Evolutionary conservation across 1,140 invertebrate species (phyloP), one percentile per base, ranked within the genome.

Genomic region (Meloidogyne floridensis): DNA sequence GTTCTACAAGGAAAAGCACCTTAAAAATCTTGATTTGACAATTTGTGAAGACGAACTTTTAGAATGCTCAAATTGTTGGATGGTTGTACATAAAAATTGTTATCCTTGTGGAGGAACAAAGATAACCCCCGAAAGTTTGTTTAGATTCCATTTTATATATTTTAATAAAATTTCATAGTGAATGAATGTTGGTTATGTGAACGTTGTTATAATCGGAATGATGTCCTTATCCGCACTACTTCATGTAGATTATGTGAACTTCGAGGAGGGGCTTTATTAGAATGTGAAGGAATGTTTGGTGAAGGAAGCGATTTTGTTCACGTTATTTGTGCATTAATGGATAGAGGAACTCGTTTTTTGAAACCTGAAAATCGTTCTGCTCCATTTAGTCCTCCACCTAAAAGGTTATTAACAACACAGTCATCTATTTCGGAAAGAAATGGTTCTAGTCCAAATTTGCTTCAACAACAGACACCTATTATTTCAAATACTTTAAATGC

Each of bases 261-360:
- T 32, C 82, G 82, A 11, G 80, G 82, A 47, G 82, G 82, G 10
- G 82, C 82, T 11, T 71, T 83, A 51, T n/a, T 85, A 10, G 73
- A 83, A 4, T 65, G 59, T 65, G 71, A 15, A 13, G 15, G 80
- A 10, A 42, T 20, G 5, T 47, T 81, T 53, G 42, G 69, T 59
- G 54, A 11, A n/a, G 32, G 59, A 18, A 78, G 20, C n/a, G 32
- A 54, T 72, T 82, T 82, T 75, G 81, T 82, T 56, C 81, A 82
- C 32, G 81, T 82, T n/a, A 82, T 82, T 82, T 82, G 81, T 74
- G 81, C 81, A 32, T 51, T 82, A 15, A 69, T 82, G 72, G 77
- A 82, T 75, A 20, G n/a, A n/a, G 71, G 59, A 15, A 82, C 81
- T 32, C 65, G 70, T 18, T 82, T 82, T 69, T 18, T 82, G n/a